Conservation (phyloP, 2,113 vertebrate species). For the Lepus americanus region DNA sequence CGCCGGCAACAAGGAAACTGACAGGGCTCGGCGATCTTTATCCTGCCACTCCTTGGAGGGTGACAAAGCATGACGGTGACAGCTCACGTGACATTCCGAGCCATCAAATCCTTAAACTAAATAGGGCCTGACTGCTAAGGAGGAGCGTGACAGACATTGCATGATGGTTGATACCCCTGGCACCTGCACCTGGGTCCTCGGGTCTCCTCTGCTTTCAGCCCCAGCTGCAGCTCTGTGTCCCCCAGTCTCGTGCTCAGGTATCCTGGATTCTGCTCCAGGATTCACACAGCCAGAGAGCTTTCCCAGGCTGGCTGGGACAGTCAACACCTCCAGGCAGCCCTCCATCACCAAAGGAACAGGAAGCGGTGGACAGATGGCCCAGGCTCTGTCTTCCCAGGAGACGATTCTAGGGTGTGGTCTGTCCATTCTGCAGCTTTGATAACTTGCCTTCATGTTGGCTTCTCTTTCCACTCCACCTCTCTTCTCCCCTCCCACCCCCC, state of each 20-base stretch:
- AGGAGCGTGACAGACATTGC: background rate
- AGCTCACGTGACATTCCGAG: background rate
- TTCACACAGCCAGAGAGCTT: background rate
- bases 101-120: background rate
- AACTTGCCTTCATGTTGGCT: background rate
- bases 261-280: background rate
- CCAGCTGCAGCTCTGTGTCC: background rate
- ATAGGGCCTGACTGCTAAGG: background rate
- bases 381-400: background rate
- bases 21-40: background rate
- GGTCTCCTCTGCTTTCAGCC: background rate
- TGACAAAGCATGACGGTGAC: background rate
- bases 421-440: background rate
- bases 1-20: background rate
- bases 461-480: background rate
- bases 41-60: background rate
- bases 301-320: background rate
- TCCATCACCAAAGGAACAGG: background rate
- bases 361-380: no score
- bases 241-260: rapidly evolving
- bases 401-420: background rate
- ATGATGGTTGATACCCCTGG: background rate
- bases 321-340: background rate
- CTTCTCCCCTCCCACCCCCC: background rate
- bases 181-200: background rate